Evolutionary conservation across 1,140 invertebrate species (phyloP).

Genomic region (Doryteuthis pealeii): DNA sequence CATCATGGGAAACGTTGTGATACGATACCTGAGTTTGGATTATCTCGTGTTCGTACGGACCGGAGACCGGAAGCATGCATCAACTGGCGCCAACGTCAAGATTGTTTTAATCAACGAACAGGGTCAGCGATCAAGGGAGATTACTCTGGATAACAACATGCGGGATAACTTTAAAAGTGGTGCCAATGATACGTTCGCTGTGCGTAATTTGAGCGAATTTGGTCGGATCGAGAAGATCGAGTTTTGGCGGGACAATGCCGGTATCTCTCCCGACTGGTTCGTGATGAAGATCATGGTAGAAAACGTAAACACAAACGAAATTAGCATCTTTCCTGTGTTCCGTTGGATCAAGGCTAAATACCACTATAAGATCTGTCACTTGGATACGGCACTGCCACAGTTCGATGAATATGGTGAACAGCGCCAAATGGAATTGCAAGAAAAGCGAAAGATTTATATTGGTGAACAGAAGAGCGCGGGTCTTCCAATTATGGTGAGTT

Average conservation of each 20-base stretch:
- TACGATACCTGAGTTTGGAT: constrained; percentile 21
- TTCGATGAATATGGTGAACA: constrained; percentile 53
- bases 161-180: constrained; percentile 60
- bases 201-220: constrained; percentile 38
- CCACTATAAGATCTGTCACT: constrained; percentile 57
- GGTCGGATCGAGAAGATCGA: constrained; percentile 49
- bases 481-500: constrained; percentile 60
- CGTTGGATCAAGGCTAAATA: constrained; percentile 59
- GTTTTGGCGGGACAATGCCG: constrained; percentile 59
- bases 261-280: constrained; percentile 59
- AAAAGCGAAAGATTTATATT: constrained; percentile 54
- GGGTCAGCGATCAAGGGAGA: constrained; percentile 39
- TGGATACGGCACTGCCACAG: constrained; percentile 62
- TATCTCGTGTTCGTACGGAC: constrained; percentile 57
- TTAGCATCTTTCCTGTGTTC: constrained; percentile 59
- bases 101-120: constrained; percentile 49
- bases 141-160: constrained; percentile 55
- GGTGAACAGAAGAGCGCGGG: constrained; percentile 51
- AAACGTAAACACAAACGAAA: constrained; percentile 47
- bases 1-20: not conserved
- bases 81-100: constrained; percentile 59
- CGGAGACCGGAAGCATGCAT: constrained; percentile 57
- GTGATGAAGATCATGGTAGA: constrained; percentile 58
- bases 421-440: constrained; percentile 54
- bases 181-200: constrained; percentile 48